Base-by-base conservation (phyloP, 2,113 vertebrate species). In the Sitta europaea region DNA sequence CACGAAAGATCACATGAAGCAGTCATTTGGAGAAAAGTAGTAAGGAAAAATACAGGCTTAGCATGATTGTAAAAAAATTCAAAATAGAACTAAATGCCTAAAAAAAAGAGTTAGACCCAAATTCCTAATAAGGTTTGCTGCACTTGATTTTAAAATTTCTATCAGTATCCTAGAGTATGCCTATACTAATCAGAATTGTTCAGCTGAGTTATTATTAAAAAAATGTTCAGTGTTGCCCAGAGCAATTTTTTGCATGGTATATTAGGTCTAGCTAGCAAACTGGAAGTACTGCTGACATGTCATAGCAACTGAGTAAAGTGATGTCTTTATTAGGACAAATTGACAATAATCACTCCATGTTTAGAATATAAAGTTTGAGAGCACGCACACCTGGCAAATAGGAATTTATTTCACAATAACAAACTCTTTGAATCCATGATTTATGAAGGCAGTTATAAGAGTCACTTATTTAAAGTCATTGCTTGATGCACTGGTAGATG, bases 381-480 rank as follows among this genome's bases (percentile, higher is more conserved):
- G 71, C 16, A 85, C 36, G 66, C 21, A 48, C 14, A 93, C 27
- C 51, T 82, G 71, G 83, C 54, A 93, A 91, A 85, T 7, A 62
- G 12, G n/a, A 86, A 79, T 85, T 91, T 90, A 88, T 93, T 96
- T 62, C 77, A 72, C 24, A 90, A 17, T 62, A 87, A 79, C 20
- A 91, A 79, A 79, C 25, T 50, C 31, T 66, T 61, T 62, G 35
- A 94, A 82, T 66, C 5, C 17, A 70, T 81, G 27, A 88, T 90
- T 94, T 85, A 93, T 66, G 50, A 92, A 82, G 33, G 71, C 33
- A 84, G 45, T 47, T 72, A 11, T 15, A 62, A 82, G 38, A 91
- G 47, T 70, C 80, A 86, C 50, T 93, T 85, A 79, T 70, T 90
- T 86, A 92, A 96, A 95, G 81, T 82, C 33, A 63, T 16, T 78